Percentiles rank a stretch among this genome's conserved stretches.
Evolutionary conservation across 1,140 invertebrate genomes (phyloP).

Genomic region (Melitaea cinxia): DNA sequence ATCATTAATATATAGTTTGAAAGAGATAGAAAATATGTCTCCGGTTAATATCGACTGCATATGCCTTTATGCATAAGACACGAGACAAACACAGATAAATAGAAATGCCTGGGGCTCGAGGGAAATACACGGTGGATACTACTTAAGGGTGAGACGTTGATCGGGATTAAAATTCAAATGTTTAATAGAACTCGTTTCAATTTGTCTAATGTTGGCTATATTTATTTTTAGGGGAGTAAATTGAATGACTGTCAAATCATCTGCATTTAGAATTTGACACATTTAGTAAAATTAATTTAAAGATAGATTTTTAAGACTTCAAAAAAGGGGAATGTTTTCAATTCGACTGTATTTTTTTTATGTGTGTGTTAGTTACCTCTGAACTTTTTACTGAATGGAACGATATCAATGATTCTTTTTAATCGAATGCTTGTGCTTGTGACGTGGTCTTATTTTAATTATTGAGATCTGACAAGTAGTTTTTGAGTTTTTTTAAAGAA

Average conservation of each 20-base stretch:
- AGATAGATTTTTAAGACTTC: no score
- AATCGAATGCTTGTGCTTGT: no score
- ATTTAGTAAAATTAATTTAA: no score
- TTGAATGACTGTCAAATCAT: background rate
- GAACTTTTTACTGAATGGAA: no score
- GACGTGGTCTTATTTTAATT: no score
- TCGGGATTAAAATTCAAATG: constrained; percentile 66
- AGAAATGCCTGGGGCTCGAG: constrained; percentile 58
- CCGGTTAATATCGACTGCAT: constrained; percentile 45
- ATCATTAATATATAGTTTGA: constrained; percentile 37
- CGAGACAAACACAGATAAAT: constrained; percentile 47
- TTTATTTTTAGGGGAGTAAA: background rate
- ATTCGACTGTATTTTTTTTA: no score
- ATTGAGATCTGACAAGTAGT: no score
- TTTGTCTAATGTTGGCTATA: constrained; percentile 57
- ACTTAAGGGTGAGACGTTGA: constrained; percentile 60
- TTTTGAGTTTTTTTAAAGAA: no score
- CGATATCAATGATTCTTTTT: no score
- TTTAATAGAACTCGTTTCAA: constrained; percentile 57
- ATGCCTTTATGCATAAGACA: constrained; percentile 49
- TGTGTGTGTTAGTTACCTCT: no score
- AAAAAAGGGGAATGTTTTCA: no score
- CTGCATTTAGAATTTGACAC: background rate
- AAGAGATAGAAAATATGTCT: constrained; percentile 38
- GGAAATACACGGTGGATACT: constrained; percentile 67